These are phyloP conservation scores for Pampusana beccarii DNA, from an alignment of 2,113 vertebrate species.

Conservation along the genomic window DNA sequence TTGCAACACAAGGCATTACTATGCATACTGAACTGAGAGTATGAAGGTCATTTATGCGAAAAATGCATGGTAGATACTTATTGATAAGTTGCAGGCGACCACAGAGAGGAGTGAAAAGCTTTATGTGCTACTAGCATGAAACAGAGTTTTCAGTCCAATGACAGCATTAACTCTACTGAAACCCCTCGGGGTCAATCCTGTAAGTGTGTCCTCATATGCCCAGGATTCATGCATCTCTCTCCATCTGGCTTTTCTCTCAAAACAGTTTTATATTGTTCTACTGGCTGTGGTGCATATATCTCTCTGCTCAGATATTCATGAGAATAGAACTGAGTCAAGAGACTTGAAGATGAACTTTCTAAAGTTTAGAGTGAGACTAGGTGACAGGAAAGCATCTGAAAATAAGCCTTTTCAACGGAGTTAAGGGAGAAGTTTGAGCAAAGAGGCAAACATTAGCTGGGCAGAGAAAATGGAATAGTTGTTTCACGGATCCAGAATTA, in stretches of 20 bases:
- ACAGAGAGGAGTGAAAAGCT: neutral
- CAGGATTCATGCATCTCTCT: conserved; percentile 4
- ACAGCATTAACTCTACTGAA: conserved; percentile 22
- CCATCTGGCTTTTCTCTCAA: conserved; percentile 38
- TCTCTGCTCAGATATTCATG: neutral
- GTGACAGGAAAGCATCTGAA: neutral
- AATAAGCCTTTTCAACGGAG: neutral
- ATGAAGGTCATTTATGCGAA: conserved; percentile 33
- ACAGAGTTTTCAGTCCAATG: conserved; percentile 16
- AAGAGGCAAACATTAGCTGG: neutral
- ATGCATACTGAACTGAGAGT: neutral
- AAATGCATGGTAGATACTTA: conserved; percentile 12
- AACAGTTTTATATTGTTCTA: conserved; percentile 48
- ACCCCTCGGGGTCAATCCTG: neutral
- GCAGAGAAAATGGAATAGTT: neutral
- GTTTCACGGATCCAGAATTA: neutral
- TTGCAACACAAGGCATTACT: neutral
- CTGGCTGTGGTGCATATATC: neutral
- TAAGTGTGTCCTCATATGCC: conserved; percentile 11
- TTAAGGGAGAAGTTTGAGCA: neutral
- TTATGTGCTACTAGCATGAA: conserved; percentile 31
- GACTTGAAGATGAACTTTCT: neutral
- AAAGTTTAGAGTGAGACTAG: neutral
- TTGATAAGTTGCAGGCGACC: neutral
- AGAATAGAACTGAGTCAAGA: neutral